Base-by-base conservation (phyloP, 2,113 vertebrate genomes). In the Ceuthmochares aereus region DNA sequence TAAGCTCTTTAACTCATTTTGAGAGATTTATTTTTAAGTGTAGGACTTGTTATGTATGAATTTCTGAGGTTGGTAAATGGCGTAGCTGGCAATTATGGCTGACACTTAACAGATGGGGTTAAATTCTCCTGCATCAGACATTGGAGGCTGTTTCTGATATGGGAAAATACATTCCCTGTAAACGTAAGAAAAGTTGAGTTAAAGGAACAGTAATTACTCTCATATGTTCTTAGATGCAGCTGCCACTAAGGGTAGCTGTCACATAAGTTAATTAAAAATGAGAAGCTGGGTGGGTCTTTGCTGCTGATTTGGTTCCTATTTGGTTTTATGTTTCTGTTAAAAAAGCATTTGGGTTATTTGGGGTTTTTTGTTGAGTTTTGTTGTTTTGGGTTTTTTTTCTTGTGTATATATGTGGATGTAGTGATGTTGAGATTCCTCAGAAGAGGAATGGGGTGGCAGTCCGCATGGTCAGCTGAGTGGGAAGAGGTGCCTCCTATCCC, bases 1-100 rank as follows among this genome's bases (percentile, higher is more conserved):
- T 92, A 81, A 91, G 47, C 60, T 74, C 51, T 45, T 96, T 75
- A 96, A 94, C 69, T 96, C 37, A 80, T 88, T 95, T 90, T 14
- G 12, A 43, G 54, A 72, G 45, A 70, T 84, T 74, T 84, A 26
- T 76, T 91, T 95, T 85, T 82, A 81, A 72, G 37, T 72, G 42
- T 74, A 36, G 66, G 60, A 52, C 40, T 23, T 86, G 32, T 85
- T 95, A 25, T 27, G 26, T 88, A 42, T 82, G 49, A 79, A 81
- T 89, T 93, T 96, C 37, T 84, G 34, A 84, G 36, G 36, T 40
- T 66, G 73, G 56, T 91, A 87, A 94, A 73, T 36, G 83, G 30
- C 47, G 54, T 84, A 87, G 55, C 40, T 91, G 60, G 54, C 45
- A 88, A 3, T 86, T 84, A 77, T 68, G 68, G 67, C 64, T 92